Evolutionary conservation across 2,888 invertebrate genomes (phyloP), one percentile per base, ranked within the genome.

Genomic region (Lutraria lutraria): DNA sequence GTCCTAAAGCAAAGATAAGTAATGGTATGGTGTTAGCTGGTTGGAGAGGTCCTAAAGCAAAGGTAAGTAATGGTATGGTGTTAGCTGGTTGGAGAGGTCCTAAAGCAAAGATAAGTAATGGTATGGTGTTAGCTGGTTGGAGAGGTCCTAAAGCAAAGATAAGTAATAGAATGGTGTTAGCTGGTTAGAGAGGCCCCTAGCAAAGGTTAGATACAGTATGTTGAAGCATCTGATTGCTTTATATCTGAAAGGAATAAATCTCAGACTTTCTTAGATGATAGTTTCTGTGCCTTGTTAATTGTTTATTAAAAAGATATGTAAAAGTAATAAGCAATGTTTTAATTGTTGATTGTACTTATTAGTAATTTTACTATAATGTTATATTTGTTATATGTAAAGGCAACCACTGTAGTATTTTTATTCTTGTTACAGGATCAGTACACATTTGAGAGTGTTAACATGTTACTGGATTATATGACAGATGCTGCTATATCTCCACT

Each of bases 401-500:
- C 4, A 2, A 43, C 43, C 4, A 43, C 43, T 43, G 43, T 43
- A 43, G 43, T 43, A 43, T 43, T 43, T 2, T 43, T 43, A 43
- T 29, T 68, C 16, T 53, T 83, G 15, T 25, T 91, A 21, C 91
- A 96, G 96, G 95, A 95, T 81, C 95, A 95, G 93, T 94, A 95
- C 84, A 88, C 88, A 85, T 96, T 98, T 91, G 97, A 97, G 4
- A 98, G 97, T 12, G 97, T 98, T 92, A 97, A 97, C 56, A 97
- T 98, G 21, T 96, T 98, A 68, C 97, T 98, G 93, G 98, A 98
- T 89, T 99, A 99, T 96, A 97, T 99, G 87, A 98, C 98, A 19
- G 98, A 98, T 94, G 98, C 98, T n/a, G 98, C 99, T 15, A 98
- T 98, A 25, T 98, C 98, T 91, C 98, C 98, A 19, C 97, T 99